Evolutionary conservation across 2,888 invertebrate genomes (phyloP).

Genomic region (Halocaridina rubra): DNA sequence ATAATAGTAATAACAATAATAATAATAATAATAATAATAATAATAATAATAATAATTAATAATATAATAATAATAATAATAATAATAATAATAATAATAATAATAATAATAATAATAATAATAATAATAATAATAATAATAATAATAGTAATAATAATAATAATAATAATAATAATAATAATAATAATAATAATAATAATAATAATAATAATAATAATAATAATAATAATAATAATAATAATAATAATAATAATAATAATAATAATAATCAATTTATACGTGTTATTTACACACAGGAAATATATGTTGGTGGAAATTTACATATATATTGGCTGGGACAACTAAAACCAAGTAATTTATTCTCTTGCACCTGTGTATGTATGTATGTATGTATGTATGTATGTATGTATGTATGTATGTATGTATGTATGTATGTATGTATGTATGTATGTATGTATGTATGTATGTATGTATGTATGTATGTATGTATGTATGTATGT

Average conservation of each 20-base stretch:
- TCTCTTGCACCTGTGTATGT: too few relatives aligned
- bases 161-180: not conserved
- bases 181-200: not conserved
- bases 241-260: not conserved
- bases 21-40: too few relatives aligned
- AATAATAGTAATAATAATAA: not conserved
- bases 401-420: not conserved
- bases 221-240: not conserved
- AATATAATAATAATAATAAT: not conserved
- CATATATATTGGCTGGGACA: too few relatives aligned
- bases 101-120: not conserved
- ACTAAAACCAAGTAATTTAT: too few relatives aligned
- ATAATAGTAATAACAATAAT: not conserved
- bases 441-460: constrained; percentile 7
- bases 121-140: not conserved
- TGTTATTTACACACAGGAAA: not conserved
- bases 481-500: not conserved
- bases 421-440: not conserved
- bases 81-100: not conserved
- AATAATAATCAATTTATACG: not conserved
- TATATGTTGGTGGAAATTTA: not conserved
- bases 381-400: not conserved
- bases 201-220: not conserved
- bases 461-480: constrained; percentile 1
- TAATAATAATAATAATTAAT: too few relatives aligned